Conservation (phyloP, 1,140 invertebrate genomes). For the Habropoda laboriosa region DNA sequence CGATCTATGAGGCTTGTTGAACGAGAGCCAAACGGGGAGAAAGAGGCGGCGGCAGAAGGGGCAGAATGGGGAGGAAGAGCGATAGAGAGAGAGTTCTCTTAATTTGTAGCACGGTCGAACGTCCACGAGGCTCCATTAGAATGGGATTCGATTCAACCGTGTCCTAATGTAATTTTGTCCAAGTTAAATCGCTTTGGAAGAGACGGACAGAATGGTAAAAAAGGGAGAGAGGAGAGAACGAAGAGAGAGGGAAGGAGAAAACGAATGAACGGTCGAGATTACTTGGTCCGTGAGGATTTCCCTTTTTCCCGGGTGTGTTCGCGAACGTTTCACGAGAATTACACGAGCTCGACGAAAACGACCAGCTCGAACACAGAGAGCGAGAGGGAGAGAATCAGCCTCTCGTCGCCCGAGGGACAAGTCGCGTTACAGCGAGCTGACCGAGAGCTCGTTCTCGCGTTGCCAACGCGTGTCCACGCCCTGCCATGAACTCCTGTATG, state of each 20-base stretch:
- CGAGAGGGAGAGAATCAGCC: too few relatives aligned
- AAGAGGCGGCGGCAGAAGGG: too few relatives aligned
- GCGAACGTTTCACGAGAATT: not conserved
- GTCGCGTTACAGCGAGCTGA: not conserved
- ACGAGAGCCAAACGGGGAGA: constrained; percentile 4
- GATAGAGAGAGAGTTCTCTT: constrained; percentile 20
- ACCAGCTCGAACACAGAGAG: not conserved
- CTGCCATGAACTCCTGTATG: not conserved
- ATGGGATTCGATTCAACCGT: constrained; percentile 24
- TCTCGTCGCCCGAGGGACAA: not conserved
- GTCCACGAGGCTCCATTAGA: constrained; percentile 26
- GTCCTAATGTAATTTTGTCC: constrained; percentile 32
- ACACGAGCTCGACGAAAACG: not conserved
- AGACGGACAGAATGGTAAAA: too few relatives aligned
- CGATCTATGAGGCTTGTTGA: constrained; percentile 22
- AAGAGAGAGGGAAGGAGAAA: not conserved
- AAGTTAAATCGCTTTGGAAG: constrained; percentile 44
- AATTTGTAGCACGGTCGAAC: constrained; percentile 34
- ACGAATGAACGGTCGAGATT: constrained; percentile 6
- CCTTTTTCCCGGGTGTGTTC: constrained; percentile 4
- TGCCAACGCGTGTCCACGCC: not conserved
- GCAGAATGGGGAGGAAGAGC: not conserved
- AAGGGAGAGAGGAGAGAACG: too few relatives aligned
- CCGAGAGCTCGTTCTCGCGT: not conserved
- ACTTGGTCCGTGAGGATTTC: not conserved